Evolutionary conservation across 1,140 invertebrate genomes (phyloP), one percentile per base, ranked within the genome.

Genomic region (Temnothorax curvispinosus): DNA sequence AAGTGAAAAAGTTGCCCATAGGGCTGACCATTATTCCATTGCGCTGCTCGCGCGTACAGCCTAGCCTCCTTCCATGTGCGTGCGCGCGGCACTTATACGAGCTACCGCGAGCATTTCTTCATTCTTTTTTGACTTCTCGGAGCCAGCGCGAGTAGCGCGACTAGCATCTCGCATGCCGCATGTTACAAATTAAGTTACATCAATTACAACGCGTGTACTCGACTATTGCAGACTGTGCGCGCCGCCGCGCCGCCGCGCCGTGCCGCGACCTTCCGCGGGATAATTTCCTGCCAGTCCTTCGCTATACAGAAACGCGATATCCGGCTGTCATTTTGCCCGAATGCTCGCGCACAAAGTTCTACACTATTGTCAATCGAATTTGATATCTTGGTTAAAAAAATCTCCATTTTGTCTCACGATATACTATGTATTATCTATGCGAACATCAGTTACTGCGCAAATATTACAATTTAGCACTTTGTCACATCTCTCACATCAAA

Each of bases 151-250:
- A 52, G 64, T 41, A 67, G 82, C 35, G 41, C n/a, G 35, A 52
- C 72, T 41, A 67, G 82, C 35, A 69, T 69, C 75, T 60, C 67
- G 71, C 64, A 78, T 76, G 69, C 62, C 74, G 89, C 76, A 32
- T 50, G 74, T 91, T 90, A 90, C 84, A 90, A 91, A 91, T 91
- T 90, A 90, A 90, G 89, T 91, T 88, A 87, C 90, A 91, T 91
- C 88, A 91, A 91, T 91, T 88, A 69, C 41, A 75, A 78, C 77
- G 87, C 71, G 54, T 44, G 82, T 80, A 86, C 82, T 58, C 58
- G 9, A 67, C 27, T 86, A 90, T 90, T 90, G 89, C 80, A 62
- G 67, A 54, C 71, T 65, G 32, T 58, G 74, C 56, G 60, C 50
- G 69, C 71, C 44, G 44, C 15, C 27, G 27, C n/a, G 27, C 27